These are phyloP conservation scores for Onychostoma macrolepis DNA, from an alignment of 2,113 vertebrate species.

Conservation along the genomic window DNA sequence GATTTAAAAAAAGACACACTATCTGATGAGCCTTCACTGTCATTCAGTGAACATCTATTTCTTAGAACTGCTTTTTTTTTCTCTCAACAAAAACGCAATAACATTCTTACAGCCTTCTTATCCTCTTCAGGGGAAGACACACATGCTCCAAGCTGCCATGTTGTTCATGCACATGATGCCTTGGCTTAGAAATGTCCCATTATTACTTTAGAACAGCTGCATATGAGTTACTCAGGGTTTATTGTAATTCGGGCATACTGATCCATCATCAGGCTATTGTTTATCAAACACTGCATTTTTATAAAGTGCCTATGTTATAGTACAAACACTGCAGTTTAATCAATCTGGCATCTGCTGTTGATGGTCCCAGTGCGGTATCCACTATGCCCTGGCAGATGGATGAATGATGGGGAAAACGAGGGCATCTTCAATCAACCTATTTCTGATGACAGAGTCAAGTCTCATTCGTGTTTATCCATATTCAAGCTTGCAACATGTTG, in stretches of 20 bases:
- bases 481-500: not conserved
- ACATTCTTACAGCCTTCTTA: not conserved
- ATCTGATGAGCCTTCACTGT: too few relatives aligned
- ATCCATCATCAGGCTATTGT: not conserved
- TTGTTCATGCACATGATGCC: not conserved
- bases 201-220: not conserved
- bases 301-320: not conserved
- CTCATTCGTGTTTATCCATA: not conserved
- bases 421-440: not conserved
- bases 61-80: too few relatives aligned
- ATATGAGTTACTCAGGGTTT: not conserved
- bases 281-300: not conserved
- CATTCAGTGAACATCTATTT: too few relatives aligned
- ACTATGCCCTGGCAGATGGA: not conserved
- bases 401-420: not conserved
- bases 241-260: not conserved
- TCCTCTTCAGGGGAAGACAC: not conserved
- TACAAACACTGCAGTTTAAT: not conserved
- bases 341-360: conserved; percentile 22
- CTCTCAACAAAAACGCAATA: not conserved
- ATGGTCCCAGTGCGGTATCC: not conserved
- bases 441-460: not conserved
- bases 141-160: not conserved
- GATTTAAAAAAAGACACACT: too few relatives aligned
- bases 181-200: not conserved